Conservation (phyloP, 2,888 invertebrate species). For the Drosophila helvetica region DNA sequence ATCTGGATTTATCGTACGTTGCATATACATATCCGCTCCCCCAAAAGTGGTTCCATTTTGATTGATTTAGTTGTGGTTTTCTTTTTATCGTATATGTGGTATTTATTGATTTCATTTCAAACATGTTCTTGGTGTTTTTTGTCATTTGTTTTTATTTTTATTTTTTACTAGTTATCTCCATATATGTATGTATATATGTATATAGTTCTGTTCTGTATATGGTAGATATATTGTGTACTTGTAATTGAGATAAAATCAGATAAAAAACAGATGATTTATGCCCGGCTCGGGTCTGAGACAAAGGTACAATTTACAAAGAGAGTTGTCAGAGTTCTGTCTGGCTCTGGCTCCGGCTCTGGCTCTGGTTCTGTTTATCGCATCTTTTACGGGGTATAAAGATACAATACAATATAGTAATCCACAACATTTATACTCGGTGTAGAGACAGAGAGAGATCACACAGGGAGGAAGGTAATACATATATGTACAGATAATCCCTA, state of each 20-base stretch:
- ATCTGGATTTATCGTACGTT: not conserved
- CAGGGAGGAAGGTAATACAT: conserved; percentile 24
- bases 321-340: not conserved
- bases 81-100: not conserved
- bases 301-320: conserved; percentile 49
- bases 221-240: not conserved
- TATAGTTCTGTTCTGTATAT: conserved; percentile 9
- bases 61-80: not conserved
- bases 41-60: not conserved
- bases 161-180: conserved; percentile 44
- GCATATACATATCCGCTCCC: not conserved
- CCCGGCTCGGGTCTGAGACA: conserved; percentile 1
- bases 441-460: conserved; percentile 50
- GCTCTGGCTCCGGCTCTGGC: no score
- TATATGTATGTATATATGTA: conserved; percentile 12
- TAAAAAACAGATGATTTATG: not conserved
- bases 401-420: conserved; percentile 13
- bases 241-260: conserved; percentile 39
- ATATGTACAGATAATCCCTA: conserved; percentile 9
- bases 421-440: conserved; percentile 53
- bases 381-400: conserved; percentile 28
- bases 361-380: conserved; percentile 6
- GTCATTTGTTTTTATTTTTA: conserved; percentile 3
- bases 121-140: not conserved
- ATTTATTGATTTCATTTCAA: conserved; percentile 4